A percentile compares a stretch with the other conserved stretches of the same genome.
phyloP scores from a whole-genome alignment of 2,797 vertebrate species.

The Fistularia commersonii region DNA sequence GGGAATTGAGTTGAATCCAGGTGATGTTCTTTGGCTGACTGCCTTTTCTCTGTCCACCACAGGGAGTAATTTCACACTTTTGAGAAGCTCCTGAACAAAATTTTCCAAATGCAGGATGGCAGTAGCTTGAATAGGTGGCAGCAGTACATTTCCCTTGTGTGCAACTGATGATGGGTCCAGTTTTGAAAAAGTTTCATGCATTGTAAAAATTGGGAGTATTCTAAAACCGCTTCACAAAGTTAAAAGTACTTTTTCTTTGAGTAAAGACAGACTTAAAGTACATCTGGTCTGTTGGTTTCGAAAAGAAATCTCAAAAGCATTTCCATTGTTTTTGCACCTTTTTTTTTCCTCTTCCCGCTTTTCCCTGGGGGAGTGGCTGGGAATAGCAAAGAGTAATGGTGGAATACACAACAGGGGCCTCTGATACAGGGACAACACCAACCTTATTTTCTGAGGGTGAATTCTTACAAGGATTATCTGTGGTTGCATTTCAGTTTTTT shows the following conservation, averaged over 20 bases:
- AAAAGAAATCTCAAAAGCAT: constrained; percentile 31
- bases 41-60: constrained; percentile 64
- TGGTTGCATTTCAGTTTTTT: constrained; percentile 47
- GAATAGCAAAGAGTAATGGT: constrained; percentile 12
- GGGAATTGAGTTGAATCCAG: constrained; percentile 53
- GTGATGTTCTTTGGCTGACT: constrained; percentile 64
- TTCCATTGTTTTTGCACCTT: constrained; percentile 33
- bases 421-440: constrained; percentile 21
- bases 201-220: constrained; percentile 45
- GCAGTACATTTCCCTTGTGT: constrained; percentile 66
- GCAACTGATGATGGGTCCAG: constrained; percentile 48
- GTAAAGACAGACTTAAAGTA: constrained; percentile 23
- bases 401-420: constrained; percentile 18
- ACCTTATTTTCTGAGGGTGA: constrained; percentile 30
- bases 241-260: constrained; percentile 28
- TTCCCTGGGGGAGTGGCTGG: constrained; percentile 14
- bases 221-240: constrained; percentile 28
- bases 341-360: constrained; percentile 16
- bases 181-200: constrained; percentile 47
- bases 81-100: constrained; percentile 56
- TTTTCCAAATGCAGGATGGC: constrained; percentile 57
- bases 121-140: constrained; percentile 54
- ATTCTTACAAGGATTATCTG: constrained; percentile 55
- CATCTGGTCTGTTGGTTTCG: constrained; percentile 32
- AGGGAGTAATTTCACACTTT: constrained; percentile 64